Evolutionary conservation across 2,797 vertebrate genomes (phyloP).

Genomic region (Thalassophryne amazonica): DNA sequence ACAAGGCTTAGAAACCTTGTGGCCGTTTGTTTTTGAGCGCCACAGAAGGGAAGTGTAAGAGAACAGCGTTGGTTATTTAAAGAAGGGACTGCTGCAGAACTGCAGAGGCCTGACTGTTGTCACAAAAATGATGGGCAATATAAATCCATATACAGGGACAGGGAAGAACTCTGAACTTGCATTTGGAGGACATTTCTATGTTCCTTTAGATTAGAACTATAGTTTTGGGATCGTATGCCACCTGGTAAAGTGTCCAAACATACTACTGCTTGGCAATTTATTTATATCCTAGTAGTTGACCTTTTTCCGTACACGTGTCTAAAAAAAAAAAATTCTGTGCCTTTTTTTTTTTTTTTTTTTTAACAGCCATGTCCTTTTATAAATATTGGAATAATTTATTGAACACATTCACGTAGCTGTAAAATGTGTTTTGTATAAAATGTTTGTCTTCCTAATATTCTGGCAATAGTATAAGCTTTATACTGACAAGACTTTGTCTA

Average conservation of each 20-base stretch:
- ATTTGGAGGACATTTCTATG: constrained; percentile 61
- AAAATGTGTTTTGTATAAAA: constrained; percentile 66
- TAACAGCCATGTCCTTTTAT: constrained; percentile 81
- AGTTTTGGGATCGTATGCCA: constrained; percentile 26
- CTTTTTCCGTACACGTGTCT: constrained; percentile 74
- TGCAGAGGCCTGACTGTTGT: constrained; percentile 19
- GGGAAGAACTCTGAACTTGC: constrained; percentile 52
- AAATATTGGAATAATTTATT: constrained; percentile 80
- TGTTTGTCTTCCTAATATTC: constrained; percentile 84
- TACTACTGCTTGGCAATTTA: constrained; percentile 74
- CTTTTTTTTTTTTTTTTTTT: constrained; percentile 79
- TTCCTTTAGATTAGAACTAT: constrained; percentile 39
- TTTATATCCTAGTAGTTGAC: constrained; percentile 74
- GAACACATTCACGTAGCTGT: constrained; percentile 73
- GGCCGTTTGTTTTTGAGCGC: constrained; percentile 72
- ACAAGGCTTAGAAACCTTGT: constrained; percentile 79
- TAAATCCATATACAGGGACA: constrained; percentile 34
- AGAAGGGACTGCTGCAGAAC: constrained; percentile 29
- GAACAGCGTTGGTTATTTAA: constrained; percentile 34
- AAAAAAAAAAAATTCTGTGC: constrained; percentile 86
- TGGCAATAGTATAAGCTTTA: constrained; percentile 65
- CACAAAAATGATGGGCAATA: constrained; percentile 24
- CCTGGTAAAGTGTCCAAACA: constrained; percentile 33
- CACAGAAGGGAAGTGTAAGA: constrained; percentile 38
- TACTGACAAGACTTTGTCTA: constrained; percentile 33